Base-by-base conservation (phyloP, 1,140 invertebrate species). In the Phenacoccus solenopsis region DNA sequence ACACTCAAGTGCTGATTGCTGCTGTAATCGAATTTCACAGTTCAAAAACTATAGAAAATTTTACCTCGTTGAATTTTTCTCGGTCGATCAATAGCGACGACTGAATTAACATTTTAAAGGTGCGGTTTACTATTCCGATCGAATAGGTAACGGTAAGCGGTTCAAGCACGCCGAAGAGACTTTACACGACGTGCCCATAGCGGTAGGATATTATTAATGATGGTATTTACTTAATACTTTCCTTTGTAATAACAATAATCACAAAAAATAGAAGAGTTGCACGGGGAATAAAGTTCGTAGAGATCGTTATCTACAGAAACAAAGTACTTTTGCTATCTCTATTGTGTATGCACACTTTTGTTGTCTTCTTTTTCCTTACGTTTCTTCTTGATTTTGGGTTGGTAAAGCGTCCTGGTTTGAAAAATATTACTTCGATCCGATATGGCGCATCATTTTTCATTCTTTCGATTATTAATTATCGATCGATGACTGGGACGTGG, bases 191-290 rank as follows among this genome's bases (percentile, higher is more conserved):
- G n/a, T n/a, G n/a, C n/a, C n/a, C n/a, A n/a, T n/a, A n/a, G n/a
- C 30, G 30, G 30, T 32, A 32, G 30, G 30, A 7, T 32, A 49
- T 49, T 49, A 49, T 49, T 49, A 49, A 49, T 49, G 38, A 49
- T 49, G 38, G 38, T 3, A 16, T 9, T 49, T 16, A 49, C 16
- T 49, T 49, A 49, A 49, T 49, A 49, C 38, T n/a, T 16, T n/a
- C 38, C 38, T 49, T 49, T 49, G 38, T 49, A n/a, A 49, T 49
- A 49, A 49, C 38, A 49, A 49, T 49, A 49, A 49, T 49, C 38
- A 16, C 16, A 49, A 49, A 32, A 49, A 49, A 49, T 49, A n/a
- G 20, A 49, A 49, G 3, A 49, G 38, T n/a, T 16, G 20, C 38
- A n/a, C 38, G 16, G 30, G 5, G 30, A 32, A 49, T 49, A 5